Percentiles rank a stretch among this genome's conserved stretches.
These are phyloP conservation scores for Cotesia typhae DNA, from an alignment of 1,140 invertebrate genomes.

Conservation along the genomic window DNA sequence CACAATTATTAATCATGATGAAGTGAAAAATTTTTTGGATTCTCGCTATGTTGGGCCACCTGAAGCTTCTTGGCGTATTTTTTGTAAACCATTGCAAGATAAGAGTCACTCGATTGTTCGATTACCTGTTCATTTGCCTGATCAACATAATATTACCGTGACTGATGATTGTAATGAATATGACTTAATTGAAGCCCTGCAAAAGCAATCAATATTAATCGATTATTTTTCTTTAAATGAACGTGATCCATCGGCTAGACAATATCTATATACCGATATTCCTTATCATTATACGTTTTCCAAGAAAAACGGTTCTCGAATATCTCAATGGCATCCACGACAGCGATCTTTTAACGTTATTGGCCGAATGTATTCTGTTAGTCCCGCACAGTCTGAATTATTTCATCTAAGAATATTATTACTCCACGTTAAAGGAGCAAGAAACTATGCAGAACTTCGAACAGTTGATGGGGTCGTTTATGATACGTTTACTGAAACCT, in stretches of 20 bases:
- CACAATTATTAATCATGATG: slow-evolving; percentile 10
- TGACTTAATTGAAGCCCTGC: not conserved
- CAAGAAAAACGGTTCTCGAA: not conserved
- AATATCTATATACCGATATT: not conserved
- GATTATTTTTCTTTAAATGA: not conserved
- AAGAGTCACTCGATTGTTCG: not conserved
- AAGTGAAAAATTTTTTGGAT: slow-evolving; percentile 13
- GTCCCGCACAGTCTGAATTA: slow-evolving; percentile 33
- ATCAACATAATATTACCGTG: slow-evolving; percentile 11
- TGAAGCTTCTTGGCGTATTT: slow-evolving; percentile 7
- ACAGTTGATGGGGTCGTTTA: slow-evolving; percentile 29
- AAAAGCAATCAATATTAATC: not conserved
- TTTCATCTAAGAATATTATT: slow-evolving; percentile 35
- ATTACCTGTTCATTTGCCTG: not conserved
- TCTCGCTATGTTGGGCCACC: slow-evolving; percentile 1
- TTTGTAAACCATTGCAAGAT: not conserved
- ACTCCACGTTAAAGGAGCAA: slow-evolving; percentile 15
- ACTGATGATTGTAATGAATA: not conserved
- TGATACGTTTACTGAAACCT: slow-evolving; percentile 26
- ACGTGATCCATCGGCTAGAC: not conserved
- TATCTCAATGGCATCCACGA: not conserved
- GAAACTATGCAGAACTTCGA: slow-evolving; percentile 27
- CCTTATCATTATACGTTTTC: not conserved
- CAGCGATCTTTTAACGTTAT: slow-evolving; percentile 26
- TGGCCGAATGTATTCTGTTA: slow-evolving; percentile 32